Evolutionary conservation across 2,797 vertebrate species (phyloP).

Genomic region (Pyrocephalus nanus): DNA sequence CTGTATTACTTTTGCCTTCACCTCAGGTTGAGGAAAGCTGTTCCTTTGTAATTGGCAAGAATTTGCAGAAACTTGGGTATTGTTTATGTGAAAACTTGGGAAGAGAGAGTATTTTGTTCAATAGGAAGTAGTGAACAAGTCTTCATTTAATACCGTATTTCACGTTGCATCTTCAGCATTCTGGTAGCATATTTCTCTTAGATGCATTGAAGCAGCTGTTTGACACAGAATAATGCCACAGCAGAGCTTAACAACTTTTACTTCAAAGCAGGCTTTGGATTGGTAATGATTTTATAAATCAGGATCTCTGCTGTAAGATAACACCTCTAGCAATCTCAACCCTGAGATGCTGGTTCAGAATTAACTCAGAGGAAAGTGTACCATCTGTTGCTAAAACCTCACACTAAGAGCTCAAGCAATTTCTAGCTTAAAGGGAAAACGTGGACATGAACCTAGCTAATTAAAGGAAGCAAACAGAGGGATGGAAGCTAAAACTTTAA

Average conservation of each 20-base stretch:
- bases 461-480: not conserved
- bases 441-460: slow-evolving; percentile 31
- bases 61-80: not conserved
- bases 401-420: slow-evolving; percentile 11
- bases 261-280: not conserved
- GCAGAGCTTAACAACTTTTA: slow-evolving; percentile 2
- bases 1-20: not conserved
- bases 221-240: not conserved
- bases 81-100: not conserved
- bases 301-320: slow-evolving; percentile 38
- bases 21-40: not conserved
- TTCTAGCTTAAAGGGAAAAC: slow-evolving; percentile 14
- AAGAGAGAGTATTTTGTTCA: not conserved
- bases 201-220: not conserved
- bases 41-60: not conserved
- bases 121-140: not conserved
- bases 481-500: not conserved
- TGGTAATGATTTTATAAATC: slow-evolving; percentile 40
- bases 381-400: slow-evolving; percentile 58
- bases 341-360: slow-evolving; percentile 36
- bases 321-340: slow-evolving; percentile 43
- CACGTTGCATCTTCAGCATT: not conserved
- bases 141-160: not conserved
- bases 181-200: not conserved
- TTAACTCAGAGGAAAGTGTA: slow-evolving; percentile 44